phyloP scores from a whole-genome alignment of 2,113 vertebrate species.

The Lasiurus cinereus region DNA sequence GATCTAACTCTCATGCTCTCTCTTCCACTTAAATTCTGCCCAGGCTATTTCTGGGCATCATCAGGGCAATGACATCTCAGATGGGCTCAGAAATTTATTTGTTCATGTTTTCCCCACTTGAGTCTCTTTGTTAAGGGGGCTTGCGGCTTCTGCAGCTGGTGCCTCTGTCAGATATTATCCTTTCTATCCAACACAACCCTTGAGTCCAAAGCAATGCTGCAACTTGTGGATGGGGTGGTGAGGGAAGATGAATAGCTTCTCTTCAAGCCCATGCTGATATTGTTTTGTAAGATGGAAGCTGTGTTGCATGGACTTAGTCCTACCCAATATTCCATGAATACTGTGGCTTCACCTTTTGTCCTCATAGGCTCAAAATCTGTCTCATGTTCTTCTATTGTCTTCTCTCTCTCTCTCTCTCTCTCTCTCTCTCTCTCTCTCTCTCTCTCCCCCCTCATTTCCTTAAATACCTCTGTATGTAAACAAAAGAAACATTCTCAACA shows the following conservation, averaged over 20 bases:
- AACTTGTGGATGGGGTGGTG: neutral
- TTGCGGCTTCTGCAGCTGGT: neutral
- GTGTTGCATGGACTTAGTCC: neutral
- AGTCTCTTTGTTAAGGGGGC: neutral
- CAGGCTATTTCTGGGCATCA: constrained; percentile 40
- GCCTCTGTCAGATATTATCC: neutral
- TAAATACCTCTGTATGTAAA: neutral
- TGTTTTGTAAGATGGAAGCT: neutral
- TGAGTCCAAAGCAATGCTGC: neutral
- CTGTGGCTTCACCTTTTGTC: neutral
- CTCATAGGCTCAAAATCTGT: neutral
- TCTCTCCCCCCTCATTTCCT: neutral
- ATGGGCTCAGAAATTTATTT: neutral
- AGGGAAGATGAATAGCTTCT: neutral
- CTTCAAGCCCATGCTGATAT: rapidly evolving
- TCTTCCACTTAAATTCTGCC: neutral
- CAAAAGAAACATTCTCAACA: neutral
- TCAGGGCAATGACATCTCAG: neutral
- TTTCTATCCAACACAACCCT: neutral
- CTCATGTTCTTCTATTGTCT: neutral
- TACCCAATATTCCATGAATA: neutral
- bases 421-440: neutral
- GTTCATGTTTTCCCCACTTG: constrained; percentile 54
- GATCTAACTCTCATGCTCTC: neutral
- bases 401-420: neutral